A percentile compares a stretch with the other conserved stretches of the same genome.
Conservation (phyloP, 1,140 invertebrate genomes). For the Globodera ellingtonae region DNA sequence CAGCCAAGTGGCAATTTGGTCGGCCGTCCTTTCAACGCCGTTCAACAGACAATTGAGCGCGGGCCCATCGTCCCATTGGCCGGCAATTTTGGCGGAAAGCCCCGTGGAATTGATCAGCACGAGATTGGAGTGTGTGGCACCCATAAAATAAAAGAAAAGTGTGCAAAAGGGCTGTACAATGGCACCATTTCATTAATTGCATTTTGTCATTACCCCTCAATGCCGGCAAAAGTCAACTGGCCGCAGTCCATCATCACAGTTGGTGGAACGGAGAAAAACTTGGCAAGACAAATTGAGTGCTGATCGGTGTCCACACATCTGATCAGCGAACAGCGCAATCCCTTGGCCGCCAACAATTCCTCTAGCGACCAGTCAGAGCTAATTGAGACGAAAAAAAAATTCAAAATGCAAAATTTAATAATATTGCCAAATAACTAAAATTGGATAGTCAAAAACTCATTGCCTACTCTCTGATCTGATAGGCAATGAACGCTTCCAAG, state of each 20-base stretch:
- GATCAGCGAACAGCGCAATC: conserved; percentile 33
- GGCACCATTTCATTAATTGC: background rate
- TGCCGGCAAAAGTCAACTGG: conserved; percentile 37
- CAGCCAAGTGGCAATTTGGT: conserved; percentile 35
- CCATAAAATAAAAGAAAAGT: conserved; percentile 57
- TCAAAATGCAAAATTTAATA: background rate
- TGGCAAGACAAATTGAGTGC: conserved; percentile 39
- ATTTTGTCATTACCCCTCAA: conserved; percentile 41
- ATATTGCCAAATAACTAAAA: conserved; percentile 4
- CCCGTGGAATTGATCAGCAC: conserved; percentile 65
- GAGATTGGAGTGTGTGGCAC: conserved; percentile 66
- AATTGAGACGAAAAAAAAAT: conserved; percentile 25
- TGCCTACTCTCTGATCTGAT: conserved; percentile 57
- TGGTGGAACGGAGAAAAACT: conserved; percentile 13
- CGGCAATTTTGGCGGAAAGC: conserved; percentile 4
- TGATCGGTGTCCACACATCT: conserved; percentile 39
- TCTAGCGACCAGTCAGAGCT: conserved; percentile 48
- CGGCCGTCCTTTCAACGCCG: conserved; percentile 38
- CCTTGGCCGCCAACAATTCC: conserved; percentile 16
- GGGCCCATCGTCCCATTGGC: conserved; percentile 21
- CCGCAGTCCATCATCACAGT: background rate
- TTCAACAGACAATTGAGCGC: conserved; percentile 48
- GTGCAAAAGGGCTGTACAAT: background rate
- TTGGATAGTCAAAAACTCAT: conserved; percentile 5
- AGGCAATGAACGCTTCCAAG: conserved; percentile 47